Percentiles rank a stretch among this genome's conserved stretches.
Evolutionary conservation across 2,113 vertebrate genomes (phyloP).

Genomic region (Fregata magnificens): DNA sequence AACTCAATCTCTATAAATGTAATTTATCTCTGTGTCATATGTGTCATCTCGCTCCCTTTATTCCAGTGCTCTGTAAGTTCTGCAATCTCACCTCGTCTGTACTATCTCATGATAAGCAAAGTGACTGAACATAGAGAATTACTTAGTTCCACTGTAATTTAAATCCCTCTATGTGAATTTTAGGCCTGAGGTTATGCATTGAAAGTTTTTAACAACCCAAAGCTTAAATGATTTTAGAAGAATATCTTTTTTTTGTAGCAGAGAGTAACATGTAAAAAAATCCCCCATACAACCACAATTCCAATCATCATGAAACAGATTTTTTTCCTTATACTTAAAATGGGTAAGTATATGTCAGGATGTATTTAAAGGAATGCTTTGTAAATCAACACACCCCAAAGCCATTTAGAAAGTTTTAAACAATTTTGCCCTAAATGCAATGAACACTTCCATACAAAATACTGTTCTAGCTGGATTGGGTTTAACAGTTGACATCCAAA

Average conservation of each 20-base stretch:
- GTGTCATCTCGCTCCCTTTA: not conserved
- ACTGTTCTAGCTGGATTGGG: conserved; percentile 35
- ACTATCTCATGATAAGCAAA: not conserved
- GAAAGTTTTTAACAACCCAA: conserved; percentile 15
- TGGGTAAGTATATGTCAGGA: not conserved
- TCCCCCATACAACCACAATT: not conserved
- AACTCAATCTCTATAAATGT: not conserved
- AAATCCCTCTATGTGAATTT: not conserved
- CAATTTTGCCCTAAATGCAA: conserved; percentile 35
- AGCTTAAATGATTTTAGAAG: conserved; percentile 14
- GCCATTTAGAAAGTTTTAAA: conserved; percentile 46
- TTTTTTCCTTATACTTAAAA: not conserved
- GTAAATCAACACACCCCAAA: conserved; percentile 40
- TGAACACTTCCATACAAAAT: conserved; percentile 22
- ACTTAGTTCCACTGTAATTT: not conserved
- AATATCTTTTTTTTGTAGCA: not conserved
- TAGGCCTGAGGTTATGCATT: not conserved
- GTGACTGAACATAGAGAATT: not conserved
- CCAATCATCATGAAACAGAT: not conserved
- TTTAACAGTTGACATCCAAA: conserved; percentile 36
- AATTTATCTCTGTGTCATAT: not conserved
- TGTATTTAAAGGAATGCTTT: conserved; percentile 57
- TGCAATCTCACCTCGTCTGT: not conserved
- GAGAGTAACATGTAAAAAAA: not conserved
- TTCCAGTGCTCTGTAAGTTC: not conserved